Base-by-base conservation (phyloP, 2,113 vertebrate genomes). In the Rhea pennata region DNA sequence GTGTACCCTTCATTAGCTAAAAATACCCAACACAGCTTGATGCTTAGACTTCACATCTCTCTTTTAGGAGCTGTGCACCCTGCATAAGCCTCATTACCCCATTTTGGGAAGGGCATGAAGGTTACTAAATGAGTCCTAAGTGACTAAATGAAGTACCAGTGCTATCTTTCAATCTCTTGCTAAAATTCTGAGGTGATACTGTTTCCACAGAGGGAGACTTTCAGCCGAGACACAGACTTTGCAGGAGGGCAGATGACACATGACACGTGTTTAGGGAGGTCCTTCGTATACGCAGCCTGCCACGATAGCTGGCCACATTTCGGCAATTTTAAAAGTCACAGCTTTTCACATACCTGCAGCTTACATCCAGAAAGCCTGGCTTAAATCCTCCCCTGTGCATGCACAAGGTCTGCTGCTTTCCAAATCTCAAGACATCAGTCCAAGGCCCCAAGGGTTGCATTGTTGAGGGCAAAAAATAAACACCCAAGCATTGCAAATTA, bases 141-240 rank as follows among this genome's bases (percentile, higher is more conserved):
- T 50, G 16, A 19, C 42, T 12, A 36, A 36, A 20, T 5, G 33
- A 24, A 17, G 61, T 15, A 58, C 4, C 81, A 54, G 7, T 2
- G 17, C 29, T 56, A 36, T 58, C 53, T 69, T 70, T 33, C 31
- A 74, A 21, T 56, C 19, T 12, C 7, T 39, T 54, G 51, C 51
- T 54, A 79, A 73, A 58, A 36, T 13, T 24, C 15, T 2, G 2
- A 66, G 65, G 4, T 0, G 0, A 31, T 67, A 27, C 9, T 3
- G 6, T 58, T 72, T 90, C 44, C 21, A 76, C 3, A 5, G 12
- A 51, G 36, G 17, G 15, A 21, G 40, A 39, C 15, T 89, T 58
- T 5, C 56, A 67, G 50, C 11, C 17, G 9, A 67, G 39, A 22
- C 15, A 19, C 0, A 0, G 0, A 0, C 12, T 90, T 33, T 54